These are phyloP conservation scores for Desmophyllum pertusum DNA, from an alignment of 92 coral and sea anemone genomes.

Conservation along the genomic window DNA sequence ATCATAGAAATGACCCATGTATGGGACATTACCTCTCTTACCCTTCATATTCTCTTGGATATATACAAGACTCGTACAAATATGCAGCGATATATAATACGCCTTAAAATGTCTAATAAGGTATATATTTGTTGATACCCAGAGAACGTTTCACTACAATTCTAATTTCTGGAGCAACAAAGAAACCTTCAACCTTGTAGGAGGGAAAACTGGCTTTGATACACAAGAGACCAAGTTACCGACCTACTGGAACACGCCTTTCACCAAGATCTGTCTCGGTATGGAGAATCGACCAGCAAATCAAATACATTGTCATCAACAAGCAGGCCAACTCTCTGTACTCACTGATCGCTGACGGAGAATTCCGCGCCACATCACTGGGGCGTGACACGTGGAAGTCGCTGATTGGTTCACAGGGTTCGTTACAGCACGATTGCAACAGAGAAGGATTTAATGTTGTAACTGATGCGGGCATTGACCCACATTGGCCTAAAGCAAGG, in stretches of 20 bases:
- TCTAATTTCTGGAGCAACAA: neutral
- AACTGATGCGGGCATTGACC: neutral
- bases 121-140: neutral
- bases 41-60: no score
- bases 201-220: slow-evolving; percentile 36
- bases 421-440: neutral
- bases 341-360: slow-evolving; percentile 26
- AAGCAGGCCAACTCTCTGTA: slow-evolving; percentile 23
- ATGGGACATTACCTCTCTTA: no score
- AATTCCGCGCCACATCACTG: slow-evolving; percentile 16
- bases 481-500: neutral
- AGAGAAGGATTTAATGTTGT: neutral
- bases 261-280: slow-evolving; percentile 45
- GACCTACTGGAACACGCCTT: slow-evolving; percentile 32
- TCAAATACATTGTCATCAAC: slow-evolving; percentile 4
- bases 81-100: neutral
- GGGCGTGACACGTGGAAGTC: slow-evolving; percentile 24
- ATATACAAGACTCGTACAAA: no score
- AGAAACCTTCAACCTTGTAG: neutral
- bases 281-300: slow-evolving; percentile 22
- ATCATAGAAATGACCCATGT: no score
- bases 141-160: neutral
- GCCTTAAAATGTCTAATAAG: no score
- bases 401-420: slow-evolving; percentile 18
- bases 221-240: slow-evolving; percentile 18